Evolutionary conservation across 2,113 vertebrate species (phyloP).

Genomic region (Myocastor coypus): DNA sequence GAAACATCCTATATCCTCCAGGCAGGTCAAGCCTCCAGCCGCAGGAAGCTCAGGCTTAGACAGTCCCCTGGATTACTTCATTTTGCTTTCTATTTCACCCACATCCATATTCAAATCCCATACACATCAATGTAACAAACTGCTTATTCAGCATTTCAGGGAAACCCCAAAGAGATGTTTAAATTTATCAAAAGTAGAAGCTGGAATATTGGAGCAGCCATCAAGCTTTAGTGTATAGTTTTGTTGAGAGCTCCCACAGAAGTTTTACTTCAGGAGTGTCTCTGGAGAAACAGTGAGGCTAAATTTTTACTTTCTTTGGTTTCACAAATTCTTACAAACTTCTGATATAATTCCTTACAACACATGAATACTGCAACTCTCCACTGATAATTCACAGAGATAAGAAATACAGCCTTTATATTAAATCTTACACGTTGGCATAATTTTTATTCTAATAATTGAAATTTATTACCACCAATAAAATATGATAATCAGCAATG

Average conservation of each 20-base stretch:
- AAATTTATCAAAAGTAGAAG: background rate
- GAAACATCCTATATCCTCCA: background rate
- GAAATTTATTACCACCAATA: background rate
- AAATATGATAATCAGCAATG: background rate
- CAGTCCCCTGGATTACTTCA: background rate
- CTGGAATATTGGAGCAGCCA: background rate
- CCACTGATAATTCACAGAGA: background rate
- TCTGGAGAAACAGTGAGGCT: background rate
- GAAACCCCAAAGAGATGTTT: background rate
- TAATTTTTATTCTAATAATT: background rate
- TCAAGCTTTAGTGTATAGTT: background rate
- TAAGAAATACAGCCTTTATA: background rate
- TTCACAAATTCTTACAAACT: background rate
- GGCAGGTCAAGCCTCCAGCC: background rate
- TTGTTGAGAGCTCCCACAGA: background rate
- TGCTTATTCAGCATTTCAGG: slow-evolving; percentile 33
- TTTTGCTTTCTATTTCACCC: background rate
- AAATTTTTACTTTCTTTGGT: background rate
- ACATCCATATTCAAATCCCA: background rate
- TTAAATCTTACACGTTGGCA: background rate
- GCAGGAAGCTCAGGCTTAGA: background rate
- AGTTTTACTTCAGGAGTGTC: background rate
- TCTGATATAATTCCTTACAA: background rate
- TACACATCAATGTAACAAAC: background rate
- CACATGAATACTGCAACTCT: background rate